phyloP scores from a whole-genome alignment of 2,888 invertebrate genomes.

The Dolichomitus sp. region DNA sequence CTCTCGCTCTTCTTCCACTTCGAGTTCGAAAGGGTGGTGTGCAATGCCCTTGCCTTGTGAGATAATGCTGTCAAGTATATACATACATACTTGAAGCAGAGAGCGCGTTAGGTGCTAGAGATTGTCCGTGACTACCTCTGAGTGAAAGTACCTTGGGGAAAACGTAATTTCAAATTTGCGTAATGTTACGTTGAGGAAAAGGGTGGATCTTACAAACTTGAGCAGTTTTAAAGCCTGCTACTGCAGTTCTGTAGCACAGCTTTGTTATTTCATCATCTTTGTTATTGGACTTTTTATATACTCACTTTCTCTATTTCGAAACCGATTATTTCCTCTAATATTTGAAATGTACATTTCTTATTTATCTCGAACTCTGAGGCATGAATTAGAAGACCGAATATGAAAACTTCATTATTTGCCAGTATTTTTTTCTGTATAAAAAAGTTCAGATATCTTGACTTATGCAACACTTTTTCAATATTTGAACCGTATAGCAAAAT shows the following conservation, averaged over 20 bases:
- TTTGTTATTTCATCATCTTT: background rate
- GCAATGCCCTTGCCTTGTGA: constrained; percentile 34
- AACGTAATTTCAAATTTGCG: constrained; percentile 33
- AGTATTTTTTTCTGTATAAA: too few relatives aligned
- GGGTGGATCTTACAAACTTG: constrained; percentile 1
- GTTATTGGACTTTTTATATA: background rate
- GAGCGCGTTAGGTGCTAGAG: constrained; percentile 12
- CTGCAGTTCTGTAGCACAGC: background rate
- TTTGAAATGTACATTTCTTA: too few relatives aligned
- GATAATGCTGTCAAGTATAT: constrained; percentile 30
- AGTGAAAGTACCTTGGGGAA: constrained; percentile 34
- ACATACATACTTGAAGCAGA: background rate
- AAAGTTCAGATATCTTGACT: too few relatives aligned
- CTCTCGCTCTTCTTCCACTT: constrained; percentile 40
- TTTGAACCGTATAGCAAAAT: too few relatives aligned
- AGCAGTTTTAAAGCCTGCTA: background rate
- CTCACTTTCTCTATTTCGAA: background rate
- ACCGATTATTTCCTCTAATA: background rate
- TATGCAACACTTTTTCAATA: too few relatives aligned
- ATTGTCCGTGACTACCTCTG: constrained; percentile 32
- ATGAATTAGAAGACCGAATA: too few relatives aligned
- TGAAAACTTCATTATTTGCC: too few relatives aligned
- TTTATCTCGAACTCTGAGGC: too few relatives aligned
- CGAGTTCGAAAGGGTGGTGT: constrained; percentile 17
- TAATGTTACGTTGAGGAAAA: constrained; percentile 6